Conservation (phyloP, 2,113 vertebrate species). For the Triplophysa dalaica region DNA sequence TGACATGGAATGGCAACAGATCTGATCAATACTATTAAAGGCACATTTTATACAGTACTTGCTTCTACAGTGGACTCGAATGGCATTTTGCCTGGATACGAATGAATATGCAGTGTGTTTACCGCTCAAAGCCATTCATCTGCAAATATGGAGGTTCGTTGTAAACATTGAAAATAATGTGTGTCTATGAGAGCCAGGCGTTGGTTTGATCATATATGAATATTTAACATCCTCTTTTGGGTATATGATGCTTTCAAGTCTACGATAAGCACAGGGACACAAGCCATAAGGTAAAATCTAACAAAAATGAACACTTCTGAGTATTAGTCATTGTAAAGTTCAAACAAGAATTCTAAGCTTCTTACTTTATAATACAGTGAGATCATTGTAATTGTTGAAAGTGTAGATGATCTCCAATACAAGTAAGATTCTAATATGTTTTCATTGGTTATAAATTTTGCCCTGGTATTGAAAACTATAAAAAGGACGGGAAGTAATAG, state of each 20-base stretch:
- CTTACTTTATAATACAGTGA: background rate
- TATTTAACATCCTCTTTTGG: constrained; percentile 66
- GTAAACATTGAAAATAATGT: constrained; percentile 44
- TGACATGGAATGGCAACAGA: constrained; percentile 44
- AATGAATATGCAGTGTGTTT: constrained; percentile 36
- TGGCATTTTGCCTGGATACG: constrained; percentile 50
- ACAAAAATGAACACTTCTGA: background rate
- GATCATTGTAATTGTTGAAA: background rate
- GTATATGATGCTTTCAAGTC: constrained; percentile 60
- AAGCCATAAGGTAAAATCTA: background rate
- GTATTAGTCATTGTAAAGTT: background rate
- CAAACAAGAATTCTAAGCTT: background rate
- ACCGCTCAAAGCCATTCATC: constrained; percentile 47
- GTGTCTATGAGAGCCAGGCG: constrained; percentile 40
- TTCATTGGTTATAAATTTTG: constrained; percentile 16
- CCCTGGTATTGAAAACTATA: background rate
- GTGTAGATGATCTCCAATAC: background rate
- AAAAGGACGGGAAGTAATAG: constrained; percentile 13
- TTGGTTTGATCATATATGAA: constrained; percentile 52
- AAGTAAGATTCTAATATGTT: background rate
- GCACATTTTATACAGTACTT: constrained; percentile 71
- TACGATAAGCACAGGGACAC: constrained; percentile 41
- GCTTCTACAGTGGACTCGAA: constrained; percentile 53
- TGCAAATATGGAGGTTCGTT: constrained; percentile 31
- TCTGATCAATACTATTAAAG: constrained; percentile 66